Conservation (phyloP, 2,888 invertebrate genomes). For the Notocelia uddmanniana region DNA sequence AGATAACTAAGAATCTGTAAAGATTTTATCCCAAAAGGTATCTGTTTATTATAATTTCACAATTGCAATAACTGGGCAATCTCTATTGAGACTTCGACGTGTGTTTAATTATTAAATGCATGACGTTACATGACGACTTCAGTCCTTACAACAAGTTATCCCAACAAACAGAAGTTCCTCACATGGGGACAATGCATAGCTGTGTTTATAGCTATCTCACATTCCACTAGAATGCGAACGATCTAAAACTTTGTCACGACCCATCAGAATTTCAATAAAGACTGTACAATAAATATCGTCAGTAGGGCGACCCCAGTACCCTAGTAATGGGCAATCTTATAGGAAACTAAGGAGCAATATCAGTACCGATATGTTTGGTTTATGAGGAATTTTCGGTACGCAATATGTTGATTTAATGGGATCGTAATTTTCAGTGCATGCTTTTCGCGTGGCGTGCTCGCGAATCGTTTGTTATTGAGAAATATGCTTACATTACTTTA, state of each 20-base stretch:
- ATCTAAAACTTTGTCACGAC: conserved; percentile 68
- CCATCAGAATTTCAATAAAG: conserved; percentile 81
- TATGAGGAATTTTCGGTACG: conserved; percentile 74
- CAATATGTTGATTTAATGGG: conserved; percentile 76
- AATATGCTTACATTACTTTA: neutral
- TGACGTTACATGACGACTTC: neutral
- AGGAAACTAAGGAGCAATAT: conserved; percentile 64
- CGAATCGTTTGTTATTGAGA: conserved; percentile 15
- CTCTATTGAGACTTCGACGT: neutral
- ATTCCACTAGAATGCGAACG: conserved; percentile 59
- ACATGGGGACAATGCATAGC: conserved; percentile 48
- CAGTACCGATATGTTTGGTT: conserved; percentile 68
- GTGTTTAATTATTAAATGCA: conserved; percentile 50
- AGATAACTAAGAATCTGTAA: no score
- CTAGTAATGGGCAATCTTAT: conserved; percentile 63
- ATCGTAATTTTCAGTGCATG: conserved; percentile 61
- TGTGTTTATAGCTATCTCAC: conserved; percentile 51
- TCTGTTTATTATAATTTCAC: no score
- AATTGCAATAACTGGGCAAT: neutral
- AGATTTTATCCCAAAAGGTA: no score
- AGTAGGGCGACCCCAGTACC: conserved; percentile 58
- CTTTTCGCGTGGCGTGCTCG: conserved; percentile 33
- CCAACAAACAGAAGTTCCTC: conserved; percentile 40
- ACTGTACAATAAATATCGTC: conserved; percentile 71
- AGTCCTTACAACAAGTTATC: conserved; percentile 20